Evolutionary conservation across 2,113 vertebrate genomes (phyloP).

Genomic region (Caranx melampygus): DNA sequence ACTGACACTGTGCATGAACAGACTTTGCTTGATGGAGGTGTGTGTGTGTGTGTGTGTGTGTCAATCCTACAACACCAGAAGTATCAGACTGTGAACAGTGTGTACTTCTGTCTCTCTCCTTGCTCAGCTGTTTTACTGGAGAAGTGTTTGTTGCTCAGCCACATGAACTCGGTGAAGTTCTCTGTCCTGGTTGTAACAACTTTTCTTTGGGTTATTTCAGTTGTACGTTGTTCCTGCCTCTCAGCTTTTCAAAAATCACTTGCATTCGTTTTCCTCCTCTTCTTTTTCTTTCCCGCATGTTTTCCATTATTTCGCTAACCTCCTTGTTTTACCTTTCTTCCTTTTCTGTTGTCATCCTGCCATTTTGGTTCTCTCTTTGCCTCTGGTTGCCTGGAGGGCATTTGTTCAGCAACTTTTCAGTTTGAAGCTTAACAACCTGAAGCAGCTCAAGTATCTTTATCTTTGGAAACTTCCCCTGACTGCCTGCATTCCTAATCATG

Average conservation of each 20-base stretch:
- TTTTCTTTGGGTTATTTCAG: neutral
- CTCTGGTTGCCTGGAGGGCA: neutral
- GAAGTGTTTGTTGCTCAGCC: neutral
- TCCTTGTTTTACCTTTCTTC: neutral
- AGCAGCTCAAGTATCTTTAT: neutral
- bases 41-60: no score
- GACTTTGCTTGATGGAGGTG: no score
- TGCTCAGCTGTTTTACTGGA: neutral
- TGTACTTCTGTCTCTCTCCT: neutral
- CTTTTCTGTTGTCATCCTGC: neutral
- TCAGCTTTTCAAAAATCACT: neutral
- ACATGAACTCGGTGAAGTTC: neutral
- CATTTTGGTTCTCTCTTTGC: neutral
- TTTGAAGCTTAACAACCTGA: neutral
- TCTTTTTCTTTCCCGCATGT: conserved; percentile 1
- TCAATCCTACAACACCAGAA: no score
- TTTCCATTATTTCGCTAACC: neutral
- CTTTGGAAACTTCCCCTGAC: neutral
- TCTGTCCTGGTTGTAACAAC: neutral
- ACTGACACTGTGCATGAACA: no score
- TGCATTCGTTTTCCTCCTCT: neutral
- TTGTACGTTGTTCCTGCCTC: neutral
- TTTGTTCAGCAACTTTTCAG: neutral
- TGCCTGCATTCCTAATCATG: neutral
- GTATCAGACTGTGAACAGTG: no score